Conservation (phyloP, 1,140 invertebrate species). For the Drosophila tani region DNA sequence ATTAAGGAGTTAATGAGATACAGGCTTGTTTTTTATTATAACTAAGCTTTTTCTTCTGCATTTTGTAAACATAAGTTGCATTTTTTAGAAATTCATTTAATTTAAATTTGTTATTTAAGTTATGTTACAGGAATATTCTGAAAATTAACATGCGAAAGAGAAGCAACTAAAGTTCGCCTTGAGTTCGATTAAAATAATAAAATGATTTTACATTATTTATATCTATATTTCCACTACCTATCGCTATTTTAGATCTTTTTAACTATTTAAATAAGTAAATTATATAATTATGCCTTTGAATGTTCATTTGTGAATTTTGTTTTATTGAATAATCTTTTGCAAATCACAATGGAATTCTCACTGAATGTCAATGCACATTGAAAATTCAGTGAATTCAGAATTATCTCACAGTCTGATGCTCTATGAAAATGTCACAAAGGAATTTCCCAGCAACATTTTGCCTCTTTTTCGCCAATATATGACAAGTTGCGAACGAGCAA, state of each 20-base stretch:
- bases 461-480: slow-evolving; percentile 71
- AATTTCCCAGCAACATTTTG: slow-evolving; percentile 20
- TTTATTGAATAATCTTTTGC: slow-evolving; percentile 14
- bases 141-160: no score
- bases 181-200: no score
- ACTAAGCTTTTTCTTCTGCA: no score
- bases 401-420: slow-evolving; percentile 42
- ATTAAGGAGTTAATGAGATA: neutral
- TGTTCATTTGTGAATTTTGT: neutral
- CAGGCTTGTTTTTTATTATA: neutral
- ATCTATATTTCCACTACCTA: no score
- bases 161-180: no score
- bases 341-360: slow-evolving; percentile 28
- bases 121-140: no score
- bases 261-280: neutral
- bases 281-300: neutral
- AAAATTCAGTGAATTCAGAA: slow-evolving; percentile 37
- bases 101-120: no score
- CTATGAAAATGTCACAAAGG: slow-evolving; percentile 63
- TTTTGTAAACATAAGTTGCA: neutral
- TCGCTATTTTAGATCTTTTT: neutral
- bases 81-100: neutral
- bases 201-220: no score
- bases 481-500: slow-evolving; percentile 65
- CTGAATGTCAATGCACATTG: slow-evolving; percentile 39